Base-by-base conservation (phyloP, 2,797 vertebrate genomes). In the Melanotaenia trifasciata region DNA sequence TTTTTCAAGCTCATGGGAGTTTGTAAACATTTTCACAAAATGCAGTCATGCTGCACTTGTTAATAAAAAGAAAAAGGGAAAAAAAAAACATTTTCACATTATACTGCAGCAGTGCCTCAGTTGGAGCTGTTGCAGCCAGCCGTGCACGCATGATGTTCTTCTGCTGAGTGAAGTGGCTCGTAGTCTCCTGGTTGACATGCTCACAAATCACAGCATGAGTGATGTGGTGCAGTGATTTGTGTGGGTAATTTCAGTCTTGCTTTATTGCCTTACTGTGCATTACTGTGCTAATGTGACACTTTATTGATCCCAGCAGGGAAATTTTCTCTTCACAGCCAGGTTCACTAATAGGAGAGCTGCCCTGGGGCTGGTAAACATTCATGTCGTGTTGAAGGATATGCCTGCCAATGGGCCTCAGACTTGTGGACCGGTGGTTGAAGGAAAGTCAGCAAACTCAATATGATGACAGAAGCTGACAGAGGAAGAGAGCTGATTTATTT, bases 271-370 rank as follows among this genome's bases (percentile, higher is more conserved):
- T 22, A 74, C 83, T 84, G 81, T 84, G 86, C 91, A 90, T 92
- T 87, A 87, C 77, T 54, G 40, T 53, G 67, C 81, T 90, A 89
- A 92, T 90, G 86, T 89, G 88, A 85, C 82, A 82, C 26, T 74
- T 81, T 90, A 93, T 90, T 83, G 90, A 93, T 92, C 86, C 80
- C 90, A 30, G 75, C 68, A 69, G 81, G 75, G 80, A 85, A 67
- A 88, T 81, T 58, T 64, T 81, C 87, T 82, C 78, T 74, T 79
- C 75, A 8, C 79, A 56, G 74, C 70, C 36, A 72, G 84, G 80
- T 87, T 89, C 81, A 83, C 87, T 70, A 78, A 81, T 74, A 67
- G 72, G 62, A 80, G 73, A 68, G 79, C 66, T 24, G 71, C 53
- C 75, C 64, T n/a, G 56, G 36, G 64, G 83, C 79, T 58, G 78